These are phyloP conservation scores for Naso thynnoides DNA, from an alignment of 2,797 vertebrate genomes.

Conservation along the genomic window DNA sequence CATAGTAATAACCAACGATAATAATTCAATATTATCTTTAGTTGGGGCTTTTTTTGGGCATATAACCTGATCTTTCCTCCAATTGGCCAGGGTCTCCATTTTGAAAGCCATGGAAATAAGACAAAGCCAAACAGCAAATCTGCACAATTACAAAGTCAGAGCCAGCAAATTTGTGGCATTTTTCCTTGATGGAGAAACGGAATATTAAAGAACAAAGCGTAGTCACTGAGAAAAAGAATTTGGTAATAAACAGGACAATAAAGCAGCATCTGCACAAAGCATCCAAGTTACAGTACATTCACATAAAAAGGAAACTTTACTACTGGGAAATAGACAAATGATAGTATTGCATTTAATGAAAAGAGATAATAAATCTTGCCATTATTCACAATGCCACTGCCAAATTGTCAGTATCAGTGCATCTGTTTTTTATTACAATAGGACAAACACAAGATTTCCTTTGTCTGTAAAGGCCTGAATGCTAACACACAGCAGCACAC, in stretches of 20 bases:
- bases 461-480: constrained; percentile 25
- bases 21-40: no score
- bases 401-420: background rate
- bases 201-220: background rate
- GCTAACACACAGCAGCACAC: constrained; percentile 18
- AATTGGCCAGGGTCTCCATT: no score
- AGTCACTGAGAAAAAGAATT: background rate
- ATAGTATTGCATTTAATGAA: no score
- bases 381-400: constrained; percentile 4
- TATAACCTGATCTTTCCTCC: no score
- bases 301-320: background rate
- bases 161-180: background rate
- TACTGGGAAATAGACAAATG: background rate
- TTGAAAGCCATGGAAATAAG: no score
- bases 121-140: background rate
- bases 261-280: background rate
- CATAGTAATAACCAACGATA: no score
- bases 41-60: no score
- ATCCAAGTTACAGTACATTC: background rate
- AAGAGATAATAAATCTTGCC: constrained; percentile 2
- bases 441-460: constrained; percentile 25
- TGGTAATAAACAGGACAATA: background rate
- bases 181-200: background rate
- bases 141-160: background rate
- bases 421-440: background rate